phyloP scores from a whole-genome alignment of 64 coral and sea anemone genomes.

The Acropora yongei region DNA sequence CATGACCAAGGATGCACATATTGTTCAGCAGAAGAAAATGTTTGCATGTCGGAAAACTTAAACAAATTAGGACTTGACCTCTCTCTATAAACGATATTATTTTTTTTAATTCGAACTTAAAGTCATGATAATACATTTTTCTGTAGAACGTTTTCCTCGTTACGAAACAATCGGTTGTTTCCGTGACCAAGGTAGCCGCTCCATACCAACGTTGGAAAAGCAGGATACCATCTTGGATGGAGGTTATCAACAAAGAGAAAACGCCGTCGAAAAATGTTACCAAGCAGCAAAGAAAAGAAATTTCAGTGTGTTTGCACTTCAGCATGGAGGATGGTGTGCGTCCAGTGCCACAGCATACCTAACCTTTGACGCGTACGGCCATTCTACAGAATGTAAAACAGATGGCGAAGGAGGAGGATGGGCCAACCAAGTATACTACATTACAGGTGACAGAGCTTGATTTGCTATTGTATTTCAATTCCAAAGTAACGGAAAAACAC shows the following conservation, averaged over 20 bases:
- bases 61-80: too few relatives aligned
- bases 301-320: slow-evolving; percentile 13
- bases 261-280: neutral
- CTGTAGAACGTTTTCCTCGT: too few relatives aligned
- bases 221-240: neutral
- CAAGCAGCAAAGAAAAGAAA: neutral
- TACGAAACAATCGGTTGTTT: neutral
- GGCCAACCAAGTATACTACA: slow-evolving; percentile 21
- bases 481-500: too few relatives aligned
- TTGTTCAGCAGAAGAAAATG: too few relatives aligned
- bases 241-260: neutral
- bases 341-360: neutral
- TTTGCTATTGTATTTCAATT: too few relatives aligned
- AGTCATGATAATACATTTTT: too few relatives aligned
- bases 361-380: slow-evolving; percentile 15
- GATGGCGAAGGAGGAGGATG: slow-evolving; percentile 21
- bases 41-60: too few relatives aligned
- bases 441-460: too few relatives aligned
- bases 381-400: neutral
- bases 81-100: too few relatives aligned
- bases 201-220: neutral
- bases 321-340: slow-evolving; percentile 25
- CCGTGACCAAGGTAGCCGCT: neutral
- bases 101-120: too few relatives aligned
- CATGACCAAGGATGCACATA: too few relatives aligned